phyloP scores from a whole-genome alignment of 2,888 invertebrate species.

The Xylophagus ater region DNA sequence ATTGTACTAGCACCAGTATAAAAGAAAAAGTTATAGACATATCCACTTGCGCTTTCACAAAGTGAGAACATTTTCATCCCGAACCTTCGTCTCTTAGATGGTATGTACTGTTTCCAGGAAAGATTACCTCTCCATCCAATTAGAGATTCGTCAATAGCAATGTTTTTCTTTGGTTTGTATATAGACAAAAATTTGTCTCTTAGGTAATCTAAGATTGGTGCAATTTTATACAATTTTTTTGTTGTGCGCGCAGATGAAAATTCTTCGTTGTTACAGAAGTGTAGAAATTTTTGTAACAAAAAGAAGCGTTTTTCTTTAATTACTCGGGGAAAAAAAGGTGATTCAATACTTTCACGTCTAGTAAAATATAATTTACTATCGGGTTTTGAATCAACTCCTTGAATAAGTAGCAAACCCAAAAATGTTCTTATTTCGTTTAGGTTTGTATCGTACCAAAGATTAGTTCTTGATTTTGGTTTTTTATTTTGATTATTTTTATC shows the following conservation, averaged over 20 bases:
- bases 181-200: conserved; percentile 3
- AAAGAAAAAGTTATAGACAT: conserved; percentile 3
- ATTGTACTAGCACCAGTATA: conserved; percentile 1
- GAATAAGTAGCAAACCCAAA: no score
- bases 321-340: neutral
- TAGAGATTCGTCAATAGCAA: conserved; percentile 5
- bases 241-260: neutral
- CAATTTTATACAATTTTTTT: conserved; percentile 2
- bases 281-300: conserved; percentile 2
- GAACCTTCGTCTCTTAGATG: conserved; percentile 5
- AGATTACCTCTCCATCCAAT: conserved; percentile 4
- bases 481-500: no score
- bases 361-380: no score
- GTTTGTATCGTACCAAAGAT: no score
- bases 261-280: no score
- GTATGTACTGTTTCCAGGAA: conserved; percentile 5
- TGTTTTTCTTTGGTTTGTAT: conserved; percentile 3
- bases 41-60: conserved; percentile 5
- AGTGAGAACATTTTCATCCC: conserved; percentile 6
- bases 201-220: conserved; percentile 1
- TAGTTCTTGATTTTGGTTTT: no score
- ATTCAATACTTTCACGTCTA: conserved; percentile 1
- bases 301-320: neutral
- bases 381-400: no score
- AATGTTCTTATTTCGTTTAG: no score